Base-by-base conservation (phyloP, 2,113 vertebrate species). In the Lasiurus borealis region DNA sequence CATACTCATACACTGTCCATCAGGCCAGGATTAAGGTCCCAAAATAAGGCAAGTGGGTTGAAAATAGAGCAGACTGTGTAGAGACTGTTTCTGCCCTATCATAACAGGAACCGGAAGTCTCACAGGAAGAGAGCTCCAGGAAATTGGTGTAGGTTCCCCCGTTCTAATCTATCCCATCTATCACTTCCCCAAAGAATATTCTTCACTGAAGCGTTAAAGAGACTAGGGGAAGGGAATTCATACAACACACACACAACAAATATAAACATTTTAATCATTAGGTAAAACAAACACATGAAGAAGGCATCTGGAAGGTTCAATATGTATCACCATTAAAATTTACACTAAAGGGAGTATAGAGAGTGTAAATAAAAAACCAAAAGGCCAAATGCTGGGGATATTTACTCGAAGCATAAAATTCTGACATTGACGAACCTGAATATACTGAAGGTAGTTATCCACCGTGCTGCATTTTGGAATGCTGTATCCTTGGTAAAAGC, bases 401-500 rank as follows among this genome's bases (percentile, higher is more conserved):
- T 73, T 84, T 69, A 6, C 50, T 69, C 31, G 40, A 14, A 5
- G 15, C 71, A 57, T 64, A 64, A 76, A 78, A 85, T 29, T 73
- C 34, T 73, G 18, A 64, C 75, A 69, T 86, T 69, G 81, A 97
- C 99, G 93, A 85, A 99, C 99, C 99, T 99, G 99, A 85, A 99
- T 99, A 80, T 99, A 98, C 1, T 99, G 98, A 83, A 99, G 98
- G 78, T 99, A 99, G 81, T 99, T 99, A 44, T 99, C 99, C 88
- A 99, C 98, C 0, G 3, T 86, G 96, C 92, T 97, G 95, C 99
- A 99, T 83, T 98, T 99, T 0, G 99, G 99, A 97, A 99, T 99
- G 94, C 71, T 98, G 93, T 99, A 99, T 93, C 98, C 99, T 96
- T 98, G 99, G 97, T 99, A 99, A 98, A 99, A 99, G 88, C 97